Evolutionary conservation across 23 tunicate species (phyloP).

Genomic region (Styela clava): DNA sequence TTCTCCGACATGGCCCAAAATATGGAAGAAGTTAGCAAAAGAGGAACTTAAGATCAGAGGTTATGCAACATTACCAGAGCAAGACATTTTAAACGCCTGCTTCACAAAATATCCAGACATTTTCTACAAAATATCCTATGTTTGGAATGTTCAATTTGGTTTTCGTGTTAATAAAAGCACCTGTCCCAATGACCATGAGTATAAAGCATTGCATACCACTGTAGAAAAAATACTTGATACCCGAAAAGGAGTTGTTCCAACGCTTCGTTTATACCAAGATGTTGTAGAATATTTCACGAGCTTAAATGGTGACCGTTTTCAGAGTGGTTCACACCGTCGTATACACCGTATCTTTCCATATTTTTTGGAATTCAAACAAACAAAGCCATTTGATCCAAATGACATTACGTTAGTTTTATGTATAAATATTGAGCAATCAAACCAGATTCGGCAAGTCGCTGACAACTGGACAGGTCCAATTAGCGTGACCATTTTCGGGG

Average conservation of each 20-base stretch:
- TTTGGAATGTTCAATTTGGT: slow-evolving; percentile 12
- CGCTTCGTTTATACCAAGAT: neutral
- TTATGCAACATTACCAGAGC: neutral
- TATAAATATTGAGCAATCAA: neutral
- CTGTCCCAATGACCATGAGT: neutral
- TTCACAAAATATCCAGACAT: neutral
- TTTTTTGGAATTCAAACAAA: neutral
- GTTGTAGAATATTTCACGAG: neutral
- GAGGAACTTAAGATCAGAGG: neutral
- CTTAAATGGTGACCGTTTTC: neutral
- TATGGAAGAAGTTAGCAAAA: slow-evolving; percentile 4
- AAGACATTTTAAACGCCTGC: neutral
- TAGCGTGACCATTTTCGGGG: neutral
- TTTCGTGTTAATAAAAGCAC: neutral
- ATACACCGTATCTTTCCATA: neutral
- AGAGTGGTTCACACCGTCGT: neutral
- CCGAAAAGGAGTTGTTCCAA: neutral
- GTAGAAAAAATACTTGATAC: neutral
- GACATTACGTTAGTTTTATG: neutral
- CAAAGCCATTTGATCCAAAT: neutral
- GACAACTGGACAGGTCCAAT: slow-evolving; percentile 1
- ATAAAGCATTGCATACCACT: slow-evolving; percentile 1
- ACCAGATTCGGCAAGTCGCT: neutral
- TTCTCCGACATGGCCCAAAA: neutral
- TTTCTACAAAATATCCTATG: slow-evolving; percentile 4